Evolutionary conservation across 2,888 invertebrate species (phyloP).

Genomic region (Chalcis sispes): DNA sequence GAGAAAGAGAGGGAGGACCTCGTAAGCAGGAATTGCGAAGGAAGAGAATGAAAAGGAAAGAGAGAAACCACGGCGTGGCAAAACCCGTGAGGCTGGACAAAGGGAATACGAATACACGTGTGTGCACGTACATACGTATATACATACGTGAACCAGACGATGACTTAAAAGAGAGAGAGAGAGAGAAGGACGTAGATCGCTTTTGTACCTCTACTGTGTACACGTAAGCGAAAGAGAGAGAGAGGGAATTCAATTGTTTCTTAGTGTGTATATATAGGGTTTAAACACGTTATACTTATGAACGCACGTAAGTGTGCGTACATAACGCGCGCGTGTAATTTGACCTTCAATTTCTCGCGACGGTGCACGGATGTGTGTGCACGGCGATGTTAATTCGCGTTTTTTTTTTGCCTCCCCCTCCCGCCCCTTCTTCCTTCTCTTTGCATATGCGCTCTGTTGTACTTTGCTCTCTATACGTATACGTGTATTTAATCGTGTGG

Average conservation of each 20-base stretch:
- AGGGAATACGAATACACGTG: conserved; percentile 29
- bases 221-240: conserved; percentile 40
- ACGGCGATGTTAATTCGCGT: neutral
- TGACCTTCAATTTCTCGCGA: conserved; percentile 43
- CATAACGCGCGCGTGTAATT: conserved; percentile 22
- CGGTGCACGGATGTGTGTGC: neutral
- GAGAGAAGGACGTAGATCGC: neutral
- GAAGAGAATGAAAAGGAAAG: neutral
- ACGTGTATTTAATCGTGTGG: no score
- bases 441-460: no score
- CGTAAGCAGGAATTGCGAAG: neutral
- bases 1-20: conserved; percentile 2
- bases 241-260: conserved; percentile 54
- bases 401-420: neutral
- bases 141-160: neutral
- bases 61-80: neutral
- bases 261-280: neutral
- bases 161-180: neutral
- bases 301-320: neutral
- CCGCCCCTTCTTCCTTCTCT: no score
- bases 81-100: conserved; percentile 41
- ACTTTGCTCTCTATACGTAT: no score
- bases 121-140: neutral
- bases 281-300: no score
- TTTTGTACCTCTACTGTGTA: conserved; percentile 17